Evolutionary conservation across 2,113 vertebrate species (phyloP), one percentile per base, ranked within the genome.

Genomic region (Lonchura striata): DNA sequence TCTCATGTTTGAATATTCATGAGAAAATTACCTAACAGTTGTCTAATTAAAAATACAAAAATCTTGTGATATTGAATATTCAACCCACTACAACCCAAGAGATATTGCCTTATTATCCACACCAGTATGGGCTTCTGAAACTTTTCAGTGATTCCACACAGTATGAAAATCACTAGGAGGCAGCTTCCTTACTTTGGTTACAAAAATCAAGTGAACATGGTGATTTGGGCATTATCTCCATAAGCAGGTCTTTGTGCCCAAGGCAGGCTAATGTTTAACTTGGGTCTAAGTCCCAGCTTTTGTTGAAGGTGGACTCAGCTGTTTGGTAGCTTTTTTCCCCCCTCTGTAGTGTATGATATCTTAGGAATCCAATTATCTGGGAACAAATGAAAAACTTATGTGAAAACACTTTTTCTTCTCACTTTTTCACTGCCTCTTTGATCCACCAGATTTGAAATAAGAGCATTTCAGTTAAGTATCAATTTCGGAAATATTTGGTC

Each of bases 401-500:
- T 10, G 24, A 65, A 44, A 42, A 20, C 5, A n/a, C 61, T 74
- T 68, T 66, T 53, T 17, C 20, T 28, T 20, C 33, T 44, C 46
- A 70, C 12, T 44, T 53, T 18, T 52, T 12, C 19, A 18, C 12
- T 12, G 10, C 8, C 7, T 6, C 14, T 82, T 78, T 53, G 66
- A 69, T 41, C 44, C 49, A 66, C 44, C 42, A 41, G 54, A 59
- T 90, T 53, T 81, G 70, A 91, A 94, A 68, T 74, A 71, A 54
- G 53, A 77, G 41, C 15, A 30, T 70, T 90, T 30, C 57, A 88
- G 39, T 66, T 79, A 72, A 90, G 77, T 39, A 90, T 12, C 75
- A 89, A 80, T 65, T 88, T 87, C 88, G 83, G 84, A 97, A 95
- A 81, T 86, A 90, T 6, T n/a, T 17, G 49, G 42, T 33, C 60